These are phyloP conservation scores for Hyles lineata DNA, from an alignment of 2,888 invertebrate genomes.

Conservation along the genomic window DNA sequence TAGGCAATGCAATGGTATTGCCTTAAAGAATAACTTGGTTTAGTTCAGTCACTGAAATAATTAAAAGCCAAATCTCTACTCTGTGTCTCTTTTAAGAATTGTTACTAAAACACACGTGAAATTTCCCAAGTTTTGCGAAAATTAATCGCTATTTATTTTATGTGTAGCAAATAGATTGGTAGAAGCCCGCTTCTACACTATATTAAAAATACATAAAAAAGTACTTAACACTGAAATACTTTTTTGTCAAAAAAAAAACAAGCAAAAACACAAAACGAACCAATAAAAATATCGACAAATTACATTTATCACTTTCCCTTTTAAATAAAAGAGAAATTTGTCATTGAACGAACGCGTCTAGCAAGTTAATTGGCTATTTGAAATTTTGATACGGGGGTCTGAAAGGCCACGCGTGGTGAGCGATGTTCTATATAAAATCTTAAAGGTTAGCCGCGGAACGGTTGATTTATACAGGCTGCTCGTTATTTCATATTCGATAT, in stretches of 20 bases:
- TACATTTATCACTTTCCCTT: not conserved
- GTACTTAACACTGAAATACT: not conserved
- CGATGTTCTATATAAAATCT: slow-evolving; percentile 43
- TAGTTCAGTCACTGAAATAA: too few relatives aligned
- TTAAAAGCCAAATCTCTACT: too few relatives aligned
- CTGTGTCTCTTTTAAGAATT: too few relatives aligned
- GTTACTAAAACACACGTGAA: too few relatives aligned
- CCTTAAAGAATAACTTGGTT: too few relatives aligned
- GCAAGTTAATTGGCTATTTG: slow-evolving; percentile 18
- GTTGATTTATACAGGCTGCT: slow-evolving; percentile 3
- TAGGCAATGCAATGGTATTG: too few relatives aligned
- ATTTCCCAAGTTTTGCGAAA: too few relatives aligned
- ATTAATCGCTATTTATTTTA: too few relatives aligned
- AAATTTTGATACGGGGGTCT: slow-evolving; percentile 45
- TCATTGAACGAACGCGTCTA: slow-evolving; percentile 32
- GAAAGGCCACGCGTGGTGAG: slow-evolving; percentile 59
- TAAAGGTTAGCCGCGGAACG: slow-evolving; percentile 40
- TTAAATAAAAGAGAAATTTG: slow-evolving; percentile 19
- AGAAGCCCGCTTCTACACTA: too few relatives aligned
- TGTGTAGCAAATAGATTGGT: too few relatives aligned
- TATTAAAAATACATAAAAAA: not conserved
- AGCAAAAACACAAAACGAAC: not conserved
- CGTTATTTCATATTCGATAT: not conserved
- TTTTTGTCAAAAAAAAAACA: not conserved
- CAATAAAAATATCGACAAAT: not conserved